Conservation (phyloP, 1,140 invertebrate species). For the Aphaenogaster rudis region DNA sequence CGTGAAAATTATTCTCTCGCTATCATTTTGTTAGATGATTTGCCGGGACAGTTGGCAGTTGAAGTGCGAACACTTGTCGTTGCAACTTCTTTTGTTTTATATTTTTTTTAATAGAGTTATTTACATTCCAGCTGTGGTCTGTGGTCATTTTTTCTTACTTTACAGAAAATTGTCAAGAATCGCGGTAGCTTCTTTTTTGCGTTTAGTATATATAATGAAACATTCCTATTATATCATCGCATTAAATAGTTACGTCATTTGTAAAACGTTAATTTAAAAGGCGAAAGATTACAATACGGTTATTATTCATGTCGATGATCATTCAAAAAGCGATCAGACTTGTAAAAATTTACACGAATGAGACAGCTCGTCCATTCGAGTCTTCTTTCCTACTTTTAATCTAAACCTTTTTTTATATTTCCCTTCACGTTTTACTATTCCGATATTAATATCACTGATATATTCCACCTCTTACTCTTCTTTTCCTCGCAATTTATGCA, state of each 20-base stretch:
- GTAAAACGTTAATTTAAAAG: conserved; percentile 17
- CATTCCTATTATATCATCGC: background rate
- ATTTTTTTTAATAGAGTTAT: background rate
- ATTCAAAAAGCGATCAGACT: background rate
- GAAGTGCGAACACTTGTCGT: conserved; percentile 44
- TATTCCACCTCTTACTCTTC: background rate
- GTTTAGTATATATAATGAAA: background rate
- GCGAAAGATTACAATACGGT: background rate
- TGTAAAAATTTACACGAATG: background rate
- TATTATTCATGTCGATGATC: conserved; percentile 20
- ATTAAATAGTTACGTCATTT: background rate
- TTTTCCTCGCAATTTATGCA: background rate
- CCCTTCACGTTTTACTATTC: background rate
- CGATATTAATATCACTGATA: background rate
- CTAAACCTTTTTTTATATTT: background rate
- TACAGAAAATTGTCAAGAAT: background rate
- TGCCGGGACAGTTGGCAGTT: background rate
- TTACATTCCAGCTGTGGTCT: background rate
- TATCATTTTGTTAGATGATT: conserved; percentile 43
- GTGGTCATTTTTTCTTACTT: background rate
- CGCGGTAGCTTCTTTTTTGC: background rate
- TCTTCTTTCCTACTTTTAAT: background rate
- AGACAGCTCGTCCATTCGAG: conserved; percentile 22
- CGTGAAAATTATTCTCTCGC: conserved; percentile 23
- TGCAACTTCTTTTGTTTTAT: conserved; percentile 14